Base-by-base conservation (phyloP, 2,888 invertebrate species). In the Rhingia rostrata region DNA sequence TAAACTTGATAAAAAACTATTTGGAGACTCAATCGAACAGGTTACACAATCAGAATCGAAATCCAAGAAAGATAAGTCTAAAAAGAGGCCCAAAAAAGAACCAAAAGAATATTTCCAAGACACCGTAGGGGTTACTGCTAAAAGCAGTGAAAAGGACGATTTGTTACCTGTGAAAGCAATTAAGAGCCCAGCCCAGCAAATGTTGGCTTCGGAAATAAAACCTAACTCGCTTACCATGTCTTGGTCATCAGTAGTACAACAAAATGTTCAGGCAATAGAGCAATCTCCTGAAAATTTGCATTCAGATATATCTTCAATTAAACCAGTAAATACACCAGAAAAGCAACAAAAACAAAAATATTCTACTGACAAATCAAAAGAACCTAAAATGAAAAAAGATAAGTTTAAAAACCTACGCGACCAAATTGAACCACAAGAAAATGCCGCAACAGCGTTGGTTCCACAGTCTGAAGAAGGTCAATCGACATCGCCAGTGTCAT, bases 61-160 rank as follows among this genome's bases (percentile, higher is more conserved):
- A 53, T 37, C 12, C 9, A 72, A 6, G 9, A 58, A 61, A 32
- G 43, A 32, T 7, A 73, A 63, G 32, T 14, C 37, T 9, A 63
- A 73, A 63, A 73, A 54, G 51, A 51, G 63, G 12, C 45, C 9
- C 4, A 45, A 63, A 37, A 49, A 49, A 12, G 37, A 22, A 39
- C 58, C 10, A 3, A 33, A 22, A 5, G 9, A 51, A 32, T 4
- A 51, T 32, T 6, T 51, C 9, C 22, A 22, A 54, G 37, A 54
- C 3, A 10, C n/a, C 2, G 22, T 22, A 2, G 22, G 22, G 22
- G 22, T 22, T 22, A 1, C 22, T 22, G 22, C 22, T 22, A 22
- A 22, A 22, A 2, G 22, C 22, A 22, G 22, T 37, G 63, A 49
- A 64, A 49, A 37, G 0, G 6, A 45, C 4, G 6, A n/a, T 45